phyloP scores from a whole-genome alignment of 2,797 vertebrate species.

The Margarornis squamiger region DNA sequence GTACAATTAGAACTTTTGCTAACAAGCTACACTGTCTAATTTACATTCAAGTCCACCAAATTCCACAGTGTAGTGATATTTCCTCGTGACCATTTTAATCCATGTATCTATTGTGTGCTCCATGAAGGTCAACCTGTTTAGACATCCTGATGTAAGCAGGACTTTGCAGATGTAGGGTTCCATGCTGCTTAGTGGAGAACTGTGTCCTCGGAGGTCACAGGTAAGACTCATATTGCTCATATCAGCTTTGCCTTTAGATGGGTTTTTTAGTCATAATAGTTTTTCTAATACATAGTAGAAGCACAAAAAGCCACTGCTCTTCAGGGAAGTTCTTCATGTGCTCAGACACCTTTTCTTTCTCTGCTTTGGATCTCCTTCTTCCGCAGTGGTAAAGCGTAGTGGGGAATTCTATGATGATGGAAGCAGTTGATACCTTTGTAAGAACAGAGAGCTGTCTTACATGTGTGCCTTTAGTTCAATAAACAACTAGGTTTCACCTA shows the following conservation, averaged over 20 bases:
- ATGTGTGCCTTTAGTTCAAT: slow-evolving; percentile 53
- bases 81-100: not conserved
- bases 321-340: slow-evolving; percentile 47
- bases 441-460: slow-evolving; percentile 36
- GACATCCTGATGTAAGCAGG: not conserved
- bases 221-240: slow-evolving; percentile 7
- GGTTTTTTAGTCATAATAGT: not conserved
- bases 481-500: slow-evolving; percentile 52
- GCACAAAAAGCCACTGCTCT: slow-evolving; percentile 49
- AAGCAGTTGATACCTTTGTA: slow-evolving; percentile 47
- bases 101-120: not conserved
- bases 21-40: not conserved
- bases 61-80: not conserved
- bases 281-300: slow-evolving; percentile 16
- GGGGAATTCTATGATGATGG: slow-evolving; percentile 48
- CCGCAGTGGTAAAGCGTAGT: slow-evolving; percentile 35
- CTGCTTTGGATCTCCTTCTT: slow-evolving; percentile 55
- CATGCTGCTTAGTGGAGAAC: not conserved
- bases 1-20: slow-evolving; percentile 27
- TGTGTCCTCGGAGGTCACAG: not conserved
- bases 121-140: not conserved
- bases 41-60: slow-evolving; percentile 7
- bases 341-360: slow-evolving; percentile 45
- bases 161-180: not conserved
- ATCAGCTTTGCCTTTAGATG: not conserved